These are phyloP conservation scores for Ectemnius lituratus DNA, from an alignment of 2,888 invertebrate genomes.

Conservation along the genomic window DNA sequence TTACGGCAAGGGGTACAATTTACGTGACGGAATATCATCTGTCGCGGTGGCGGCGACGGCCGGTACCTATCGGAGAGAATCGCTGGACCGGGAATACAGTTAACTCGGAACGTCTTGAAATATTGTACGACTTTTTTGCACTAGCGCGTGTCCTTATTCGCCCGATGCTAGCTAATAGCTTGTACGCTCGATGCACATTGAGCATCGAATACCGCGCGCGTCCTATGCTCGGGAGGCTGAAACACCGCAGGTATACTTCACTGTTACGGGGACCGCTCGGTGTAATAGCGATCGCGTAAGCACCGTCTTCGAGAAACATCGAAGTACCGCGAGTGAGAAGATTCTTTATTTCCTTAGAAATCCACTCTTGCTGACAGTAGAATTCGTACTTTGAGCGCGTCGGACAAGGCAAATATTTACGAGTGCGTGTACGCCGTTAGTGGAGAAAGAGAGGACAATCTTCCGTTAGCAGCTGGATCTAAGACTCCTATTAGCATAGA, in stretches of 20 bases:
- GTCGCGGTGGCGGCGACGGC: constrained; percentile 1
- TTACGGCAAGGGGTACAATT: constrained; percentile 5
- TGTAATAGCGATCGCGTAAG: too few species aligned
- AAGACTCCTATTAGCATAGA: neutral
- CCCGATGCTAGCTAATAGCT: constrained; percentile 41
- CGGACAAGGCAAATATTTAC: too few species aligned
- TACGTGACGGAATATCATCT: constrained; percentile 39
- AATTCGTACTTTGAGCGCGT: too few species aligned
- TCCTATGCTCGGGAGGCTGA: too few species aligned
- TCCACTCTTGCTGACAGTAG: too few species aligned
- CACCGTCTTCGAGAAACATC: too few species aligned
- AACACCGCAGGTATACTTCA: too few species aligned
- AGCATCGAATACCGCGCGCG: constrained; percentile 12
- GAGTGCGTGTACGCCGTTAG: too few species aligned
- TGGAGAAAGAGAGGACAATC: neutral
- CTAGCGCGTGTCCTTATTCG: constrained; percentile 12
- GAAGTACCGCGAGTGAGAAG: too few species aligned
- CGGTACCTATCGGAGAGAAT: constrained; percentile 15
- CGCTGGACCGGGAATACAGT: constrained; percentile 45
- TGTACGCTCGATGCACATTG: constrained; percentile 26
- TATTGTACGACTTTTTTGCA: constrained; percentile 38
- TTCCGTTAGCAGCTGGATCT: constrained; percentile 2
- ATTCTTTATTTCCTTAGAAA: too few species aligned
- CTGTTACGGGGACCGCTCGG: too few species aligned
- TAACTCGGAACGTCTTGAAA: constrained; percentile 38